These are phyloP conservation scores for Brachionichthys hirsutus DNA, from an alignment of 2,113 vertebrate genomes.

Conservation along the genomic window DNA sequence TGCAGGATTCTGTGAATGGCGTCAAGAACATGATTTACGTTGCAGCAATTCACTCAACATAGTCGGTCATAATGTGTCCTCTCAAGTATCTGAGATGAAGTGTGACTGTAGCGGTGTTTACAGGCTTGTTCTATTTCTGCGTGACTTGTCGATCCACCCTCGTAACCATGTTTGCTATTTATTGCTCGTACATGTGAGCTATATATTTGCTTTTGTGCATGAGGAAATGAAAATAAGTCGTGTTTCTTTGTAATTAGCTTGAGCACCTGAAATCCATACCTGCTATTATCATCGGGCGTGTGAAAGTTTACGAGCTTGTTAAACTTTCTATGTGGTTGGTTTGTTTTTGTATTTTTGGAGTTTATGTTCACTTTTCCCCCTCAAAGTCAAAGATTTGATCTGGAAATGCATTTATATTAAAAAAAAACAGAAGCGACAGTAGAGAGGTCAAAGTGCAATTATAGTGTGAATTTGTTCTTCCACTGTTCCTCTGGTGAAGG, in stretches of 20 bases:
- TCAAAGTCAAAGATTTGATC: not conserved
- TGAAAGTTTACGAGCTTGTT: constrained; percentile 6
- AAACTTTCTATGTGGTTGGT: not conserved
- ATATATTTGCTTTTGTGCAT: not conserved
- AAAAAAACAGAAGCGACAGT: constrained; percentile 11
- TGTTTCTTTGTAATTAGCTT: not conserved
- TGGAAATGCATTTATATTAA: not conserved
- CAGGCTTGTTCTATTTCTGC: not conserved
- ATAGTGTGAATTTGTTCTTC: constrained; percentile 34
- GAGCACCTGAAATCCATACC: constrained; percentile 9
- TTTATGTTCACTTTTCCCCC: not conserved
- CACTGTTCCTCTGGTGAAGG: constrained; percentile 6
- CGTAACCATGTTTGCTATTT: constrained; percentile 4
- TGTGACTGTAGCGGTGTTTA: constrained; percentile 18
- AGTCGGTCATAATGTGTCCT: not conserved
- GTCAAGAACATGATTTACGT: no score
- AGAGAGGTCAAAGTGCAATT: constrained; percentile 20
- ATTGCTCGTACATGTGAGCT: not conserved
- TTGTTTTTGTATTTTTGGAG: not conserved
- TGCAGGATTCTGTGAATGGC: no score
- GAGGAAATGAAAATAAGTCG: no score
- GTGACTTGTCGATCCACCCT: not conserved
- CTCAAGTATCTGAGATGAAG: not conserved
- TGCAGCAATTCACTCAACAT: not conserved
- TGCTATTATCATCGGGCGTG: constrained; percentile 14